Conservation (phyloP, 2,888 invertebrate genomes). For the Spisula solida region DNA sequence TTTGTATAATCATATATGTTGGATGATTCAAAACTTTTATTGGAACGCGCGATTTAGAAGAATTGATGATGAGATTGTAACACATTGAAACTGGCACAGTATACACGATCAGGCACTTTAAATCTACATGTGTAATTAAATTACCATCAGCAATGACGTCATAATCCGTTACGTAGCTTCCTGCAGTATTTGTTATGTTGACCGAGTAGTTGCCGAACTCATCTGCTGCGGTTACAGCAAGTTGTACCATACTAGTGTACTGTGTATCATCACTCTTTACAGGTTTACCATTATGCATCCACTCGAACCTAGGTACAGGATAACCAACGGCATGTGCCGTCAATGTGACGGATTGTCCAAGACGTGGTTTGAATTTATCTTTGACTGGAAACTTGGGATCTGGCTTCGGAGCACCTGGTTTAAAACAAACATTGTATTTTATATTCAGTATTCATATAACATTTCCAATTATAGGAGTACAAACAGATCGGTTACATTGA, state of each 20-base stretch:
- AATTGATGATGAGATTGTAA: too few species aligned
- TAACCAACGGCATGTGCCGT: constrained; percentile 36
- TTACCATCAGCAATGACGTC: constrained; percentile 47
- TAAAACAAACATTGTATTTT: not conserved
- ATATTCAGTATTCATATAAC: too few species aligned
- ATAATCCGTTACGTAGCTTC: constrained; percentile 19
- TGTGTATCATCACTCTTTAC: constrained; percentile 32
- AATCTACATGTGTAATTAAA: not conserved
- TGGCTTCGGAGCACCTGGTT: constrained; percentile 30
- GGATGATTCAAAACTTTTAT: too few species aligned
- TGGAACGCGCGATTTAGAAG: too few species aligned
- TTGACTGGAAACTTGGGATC: constrained; percentile 13
- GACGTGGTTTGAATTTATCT: constrained; percentile 30
- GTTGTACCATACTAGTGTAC: constrained; percentile 19
- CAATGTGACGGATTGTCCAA: constrained; percentile 18
- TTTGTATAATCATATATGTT: too few species aligned
- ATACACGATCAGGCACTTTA: too few species aligned
- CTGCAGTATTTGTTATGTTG: constrained; percentile 25
- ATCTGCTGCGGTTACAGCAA: not conserved
- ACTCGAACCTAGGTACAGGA: constrained; percentile 29
- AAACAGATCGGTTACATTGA: too few species aligned
- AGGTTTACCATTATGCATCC: constrained; percentile 31
- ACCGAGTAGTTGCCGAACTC: constrained; percentile 44
- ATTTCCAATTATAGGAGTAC: too few species aligned
- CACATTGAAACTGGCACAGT: too few species aligned